Percentiles rank a stretch among this genome's conserved stretches.
phyloP scores from a whole-genome alignment of 2,888 invertebrate genomes.

The Lasioglossum oenotherae region DNA sequence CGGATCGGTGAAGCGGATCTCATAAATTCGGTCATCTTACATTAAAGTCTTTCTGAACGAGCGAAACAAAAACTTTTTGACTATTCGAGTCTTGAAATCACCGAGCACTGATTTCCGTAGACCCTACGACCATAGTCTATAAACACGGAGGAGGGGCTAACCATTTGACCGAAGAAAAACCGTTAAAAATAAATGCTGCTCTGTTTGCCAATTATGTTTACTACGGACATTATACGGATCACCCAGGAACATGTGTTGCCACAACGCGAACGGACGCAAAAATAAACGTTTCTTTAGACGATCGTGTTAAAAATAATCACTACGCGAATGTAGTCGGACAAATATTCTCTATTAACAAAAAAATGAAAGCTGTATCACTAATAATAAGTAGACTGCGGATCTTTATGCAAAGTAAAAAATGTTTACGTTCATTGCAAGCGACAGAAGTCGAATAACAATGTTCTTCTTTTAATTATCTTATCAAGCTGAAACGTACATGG shows the following conservation, averaged over 20 bases:
- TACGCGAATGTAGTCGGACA: background rate
- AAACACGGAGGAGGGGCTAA: conserved; percentile 3
- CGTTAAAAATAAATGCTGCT: conserved; percentile 40
- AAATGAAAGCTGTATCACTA: background rate
- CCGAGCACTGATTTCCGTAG: conserved; percentile 23
- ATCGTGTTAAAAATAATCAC: background rate
- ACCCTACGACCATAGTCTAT: conserved; percentile 1
- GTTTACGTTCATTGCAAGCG: too few relatives aligned
- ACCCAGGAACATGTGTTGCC: background rate
- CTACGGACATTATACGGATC: background rate
- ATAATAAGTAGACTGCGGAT: background rate
- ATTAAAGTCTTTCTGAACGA: conserved; percentile 21
- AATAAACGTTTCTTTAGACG: background rate
- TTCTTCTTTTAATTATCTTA: too few relatives aligned
- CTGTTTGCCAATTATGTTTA: conserved; percentile 37
- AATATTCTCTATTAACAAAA: background rate
- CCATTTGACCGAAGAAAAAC: conserved; percentile 11
- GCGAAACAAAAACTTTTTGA: background rate
- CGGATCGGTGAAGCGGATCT: conserved; percentile 76
- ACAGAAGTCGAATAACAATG: too few relatives aligned
- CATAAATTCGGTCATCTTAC: conserved; percentile 72
- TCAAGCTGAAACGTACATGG: too few relatives aligned
- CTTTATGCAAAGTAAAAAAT: too few relatives aligned
- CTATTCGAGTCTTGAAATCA: background rate
- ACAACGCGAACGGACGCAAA: background rate